Percentiles rank a stretch among this genome's conserved stretches.
These are phyloP conservation scores for Lacerta agilis DNA, from an alignment of 2,797 vertebrate species.

Conservation along the genomic window DNA sequence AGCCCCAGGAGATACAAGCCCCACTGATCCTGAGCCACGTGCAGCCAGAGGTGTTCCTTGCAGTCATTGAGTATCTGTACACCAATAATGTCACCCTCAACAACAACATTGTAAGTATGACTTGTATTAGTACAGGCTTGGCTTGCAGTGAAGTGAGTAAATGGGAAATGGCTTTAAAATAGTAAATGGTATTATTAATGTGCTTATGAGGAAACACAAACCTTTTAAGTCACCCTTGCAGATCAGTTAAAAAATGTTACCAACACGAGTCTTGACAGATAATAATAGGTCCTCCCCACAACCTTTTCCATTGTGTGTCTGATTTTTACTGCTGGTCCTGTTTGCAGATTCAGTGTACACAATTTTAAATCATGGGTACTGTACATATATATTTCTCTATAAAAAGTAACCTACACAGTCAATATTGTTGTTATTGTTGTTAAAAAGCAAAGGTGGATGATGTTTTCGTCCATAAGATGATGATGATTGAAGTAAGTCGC, in stretches of 20 bases:
- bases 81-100: slow-evolving; percentile 74
- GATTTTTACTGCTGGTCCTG: not conserved
- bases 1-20: slow-evolving; percentile 25
- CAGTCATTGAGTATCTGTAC: slow-evolving; percentile 77
- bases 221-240: not conserved
- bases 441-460: too few species aligned
- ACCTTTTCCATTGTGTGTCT: not conserved
- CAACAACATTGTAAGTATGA: slow-evolving; percentile 69
- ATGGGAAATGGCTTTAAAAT: not conserved
- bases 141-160: not conserved
- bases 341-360: not conserved
- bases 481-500: too few species aligned
- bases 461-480: not conserved
- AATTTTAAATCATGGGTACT: not conserved
- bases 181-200: not conserved
- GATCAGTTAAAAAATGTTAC: not conserved
- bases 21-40: slow-evolving; percentile 71
- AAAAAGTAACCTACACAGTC: not conserved
- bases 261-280: not conserved
- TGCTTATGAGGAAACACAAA: not conserved
- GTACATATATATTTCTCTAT: not conserved
- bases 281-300: not conserved
- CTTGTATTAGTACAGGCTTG: not conserved
- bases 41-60: slow-evolving; percentile 72
- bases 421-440: not conserved